phyloP scores from a whole-genome alignment of 2,797 vertebrate genomes.

The Podarcis siculus region DNA sequence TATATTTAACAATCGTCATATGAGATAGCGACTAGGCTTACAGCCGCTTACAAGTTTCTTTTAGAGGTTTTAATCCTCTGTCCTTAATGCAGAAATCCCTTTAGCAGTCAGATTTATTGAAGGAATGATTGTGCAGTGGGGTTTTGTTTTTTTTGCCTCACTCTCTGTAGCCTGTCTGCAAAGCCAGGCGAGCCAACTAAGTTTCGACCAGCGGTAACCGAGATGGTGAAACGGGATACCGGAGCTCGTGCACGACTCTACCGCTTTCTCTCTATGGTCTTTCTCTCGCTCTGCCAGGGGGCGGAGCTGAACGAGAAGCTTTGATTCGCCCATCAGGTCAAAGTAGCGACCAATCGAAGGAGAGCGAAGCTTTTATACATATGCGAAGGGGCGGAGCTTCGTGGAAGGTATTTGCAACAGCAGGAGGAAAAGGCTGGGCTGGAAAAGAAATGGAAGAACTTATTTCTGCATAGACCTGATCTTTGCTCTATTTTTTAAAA shows the following conservation, averaged over 20 bases:
- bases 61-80: neutral
- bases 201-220: neutral
- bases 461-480: neutral
- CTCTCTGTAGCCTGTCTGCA: neutral
- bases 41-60: neutral
- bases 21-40: too few species aligned
- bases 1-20: too few species aligned
- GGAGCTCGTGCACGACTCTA: too few species aligned
- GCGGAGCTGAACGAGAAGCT: too few species aligned
- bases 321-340: neutral
- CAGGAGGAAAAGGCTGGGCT: accelerated
- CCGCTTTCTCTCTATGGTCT: neutral
- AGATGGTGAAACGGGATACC: too few species aligned
- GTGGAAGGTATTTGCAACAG: too few species aligned
- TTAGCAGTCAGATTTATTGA: neutral
- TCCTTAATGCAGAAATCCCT: neutral
- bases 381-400: neutral
- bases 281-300: too few species aligned
- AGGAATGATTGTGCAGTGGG: neutral
- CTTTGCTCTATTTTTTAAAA: neutral
- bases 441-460: neutral
- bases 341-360: neutral
- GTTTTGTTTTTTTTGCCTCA: too few species aligned
- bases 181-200: neutral
- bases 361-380: accelerated